Conservation (phyloP, 1,140 invertebrate species). For the Ips nitidus region DNA sequence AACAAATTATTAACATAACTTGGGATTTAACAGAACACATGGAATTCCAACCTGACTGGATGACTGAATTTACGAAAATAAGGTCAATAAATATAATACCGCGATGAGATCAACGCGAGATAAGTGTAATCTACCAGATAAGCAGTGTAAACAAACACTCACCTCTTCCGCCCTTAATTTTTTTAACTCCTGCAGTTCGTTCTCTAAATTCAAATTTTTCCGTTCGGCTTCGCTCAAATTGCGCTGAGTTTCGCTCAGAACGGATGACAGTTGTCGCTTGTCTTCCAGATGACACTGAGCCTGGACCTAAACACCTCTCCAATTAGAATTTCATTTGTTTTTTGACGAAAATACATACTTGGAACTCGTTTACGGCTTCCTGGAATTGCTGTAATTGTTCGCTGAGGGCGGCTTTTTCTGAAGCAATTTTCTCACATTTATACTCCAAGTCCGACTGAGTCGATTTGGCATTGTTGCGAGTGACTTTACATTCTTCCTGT, state of each 20-base stretch:
- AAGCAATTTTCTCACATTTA: conserved; percentile 68
- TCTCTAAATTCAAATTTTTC: conserved; percentile 58
- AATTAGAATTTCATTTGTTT: conserved; percentile 1
- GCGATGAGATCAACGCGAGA: too few species aligned
- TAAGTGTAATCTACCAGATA: not conserved
- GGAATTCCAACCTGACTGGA: not conserved
- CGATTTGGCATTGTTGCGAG: conserved; percentile 79
- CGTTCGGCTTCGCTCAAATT: conserved; percentile 63
- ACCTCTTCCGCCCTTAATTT: conserved; percentile 62
- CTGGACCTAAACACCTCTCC: conserved; percentile 49
- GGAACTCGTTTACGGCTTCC: conserved; percentile 73
- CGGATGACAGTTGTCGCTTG: conserved; percentile 68
- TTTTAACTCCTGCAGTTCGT: conserved; percentile 61
- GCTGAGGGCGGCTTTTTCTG: conserved; percentile 69
- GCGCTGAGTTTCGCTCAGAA: conserved; percentile 67
- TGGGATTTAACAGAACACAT: conserved; percentile 24
- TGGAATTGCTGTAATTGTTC: conserved; percentile 72
- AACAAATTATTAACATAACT: conserved; percentile 17
- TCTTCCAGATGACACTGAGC: conserved; percentile 77
- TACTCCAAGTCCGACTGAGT: conserved; percentile 79
- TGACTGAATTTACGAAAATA: too few species aligned
- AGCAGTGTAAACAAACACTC: not conserved
- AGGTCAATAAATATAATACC: too few species aligned
- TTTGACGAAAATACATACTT: conserved; percentile 52
- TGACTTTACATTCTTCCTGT: conserved; percentile 75